phyloP scores from a whole-genome alignment of 1,140 invertebrate species.

The Diachasma alloeum region DNA sequence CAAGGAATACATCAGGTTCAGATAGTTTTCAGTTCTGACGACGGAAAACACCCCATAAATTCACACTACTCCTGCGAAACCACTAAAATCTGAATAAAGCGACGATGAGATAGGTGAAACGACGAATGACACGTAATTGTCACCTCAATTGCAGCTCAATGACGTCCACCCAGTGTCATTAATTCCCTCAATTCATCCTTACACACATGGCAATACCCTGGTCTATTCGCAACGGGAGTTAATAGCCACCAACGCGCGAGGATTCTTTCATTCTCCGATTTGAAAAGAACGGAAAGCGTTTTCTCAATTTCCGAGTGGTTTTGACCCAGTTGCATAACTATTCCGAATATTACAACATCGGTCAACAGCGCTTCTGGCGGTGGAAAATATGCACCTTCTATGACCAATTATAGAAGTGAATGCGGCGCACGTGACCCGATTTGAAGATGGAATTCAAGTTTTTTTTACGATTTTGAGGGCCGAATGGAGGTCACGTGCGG shows the following conservation, averaged over 20 bases:
- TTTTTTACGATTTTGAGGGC: neutral
- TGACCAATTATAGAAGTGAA: too few relatives aligned
- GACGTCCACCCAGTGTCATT: neutral
- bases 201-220: neutral
- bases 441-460: too few relatives aligned
- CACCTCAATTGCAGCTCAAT: constrained; percentile 6
- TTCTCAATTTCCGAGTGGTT: neutral
- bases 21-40: too few relatives aligned
- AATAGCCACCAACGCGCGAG: neutral
- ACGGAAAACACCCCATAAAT: too few relatives aligned
- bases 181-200: neutral
- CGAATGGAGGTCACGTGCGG: neutral
- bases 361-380: too few relatives aligned
- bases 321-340: neutral
- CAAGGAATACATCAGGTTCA: too few relatives aligned
- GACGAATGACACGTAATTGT: neutral
- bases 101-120: too few relatives aligned
- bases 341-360: too few relatives aligned
- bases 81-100: too few relatives aligned
- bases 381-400: too few relatives aligned
- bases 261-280: neutral
- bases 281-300: neutral
- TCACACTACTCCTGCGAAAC: too few relatives aligned
- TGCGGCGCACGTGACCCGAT: too few relatives aligned
- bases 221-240: neutral